Percentiles rank a stretch among this genome's conserved stretches.
phyloP scores from a whole-genome alignment of 2,113 vertebrate species.

The Pampusana beccarii region DNA sequence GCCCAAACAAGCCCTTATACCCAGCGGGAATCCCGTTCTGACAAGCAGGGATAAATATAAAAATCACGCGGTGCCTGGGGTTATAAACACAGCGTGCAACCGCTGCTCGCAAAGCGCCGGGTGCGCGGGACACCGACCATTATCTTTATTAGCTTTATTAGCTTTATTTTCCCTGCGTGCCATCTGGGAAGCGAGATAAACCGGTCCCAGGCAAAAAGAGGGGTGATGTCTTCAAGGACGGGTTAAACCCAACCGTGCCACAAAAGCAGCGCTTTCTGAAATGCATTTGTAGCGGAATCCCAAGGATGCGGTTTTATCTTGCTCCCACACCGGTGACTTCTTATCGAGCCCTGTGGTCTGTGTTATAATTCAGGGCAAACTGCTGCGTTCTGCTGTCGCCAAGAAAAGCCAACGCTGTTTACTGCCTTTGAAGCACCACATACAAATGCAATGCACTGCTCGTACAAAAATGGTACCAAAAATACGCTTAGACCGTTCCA shows the following conservation, averaged over 20 bases:
- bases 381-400: not conserved
- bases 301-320: slow-evolving; percentile 52
- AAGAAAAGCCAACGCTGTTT: not conserved
- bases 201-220: not conserved
- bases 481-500: not conserved
- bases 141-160: too few species aligned
- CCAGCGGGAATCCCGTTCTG: not conserved
- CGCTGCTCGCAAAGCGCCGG: not conserved
- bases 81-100: not conserved
- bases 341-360: slow-evolving; percentile 4
- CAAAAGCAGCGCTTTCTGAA: not conserved
- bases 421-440: not conserved
- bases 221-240: slow-evolving; percentile 50
- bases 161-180: not conserved
- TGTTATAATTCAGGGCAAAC: slow-evolving; percentile 20
- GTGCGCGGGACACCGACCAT: not conserved
- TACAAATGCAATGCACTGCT: not conserved
- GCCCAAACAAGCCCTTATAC: not conserved
- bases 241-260: not conserved
- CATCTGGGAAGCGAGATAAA: slow-evolving; percentile 57
- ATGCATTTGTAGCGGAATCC: slow-evolving; percentile 46
- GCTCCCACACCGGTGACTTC: not conserved
- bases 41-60: slow-evolving; percentile 25
- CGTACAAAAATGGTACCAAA: not conserved
- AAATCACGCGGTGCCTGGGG: slow-evolving; percentile 12